Percentiles rank a stretch among this genome's conserved stretches.
These are phyloP conservation scores for Zaprionus ornatus DNA, from an alignment of 1,140 invertebrate species.

Conservation along the genomic window DNA sequence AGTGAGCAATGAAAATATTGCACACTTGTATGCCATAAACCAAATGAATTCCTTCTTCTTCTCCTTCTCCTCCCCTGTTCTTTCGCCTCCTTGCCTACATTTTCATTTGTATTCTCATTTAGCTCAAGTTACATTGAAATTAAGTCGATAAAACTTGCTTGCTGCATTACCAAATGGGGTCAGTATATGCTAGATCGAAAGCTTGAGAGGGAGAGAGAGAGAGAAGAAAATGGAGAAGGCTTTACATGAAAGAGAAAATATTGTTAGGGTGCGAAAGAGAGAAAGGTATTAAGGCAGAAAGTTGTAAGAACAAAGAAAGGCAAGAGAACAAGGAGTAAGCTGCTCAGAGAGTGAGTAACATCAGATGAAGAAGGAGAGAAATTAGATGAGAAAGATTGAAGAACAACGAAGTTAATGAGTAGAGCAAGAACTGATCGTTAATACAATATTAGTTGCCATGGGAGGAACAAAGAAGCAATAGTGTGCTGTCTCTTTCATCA, in stretches of 20 bases:
- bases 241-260: not conserved
- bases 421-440: no score
- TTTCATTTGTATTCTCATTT: conserved; percentile 38
- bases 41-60: conserved; percentile 20
- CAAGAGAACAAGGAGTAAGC: no score
- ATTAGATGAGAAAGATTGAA: no score
- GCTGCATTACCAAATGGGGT: not conserved
- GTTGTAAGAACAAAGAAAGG: not conserved
- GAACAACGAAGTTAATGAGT: no score
- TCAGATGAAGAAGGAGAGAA: no score
- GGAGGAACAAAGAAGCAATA: no score
- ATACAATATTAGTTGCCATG: no score
- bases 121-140: conserved; percentile 18
- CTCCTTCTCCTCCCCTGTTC: not conserved
- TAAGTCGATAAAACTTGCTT: conserved; percentile 1
- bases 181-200: not conserved
- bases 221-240: no score
- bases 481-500: no score
- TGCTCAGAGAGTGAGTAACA: no score
- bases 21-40: conserved; percentile 45
- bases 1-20: conserved; percentile 42
- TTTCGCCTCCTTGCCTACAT: not conserved
- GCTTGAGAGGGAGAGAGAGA: not conserved
- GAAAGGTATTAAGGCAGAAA: not conserved
- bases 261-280: no score